A percentile compares a stretch with the other conserved stretches of the same genome.
Conservation (phyloP, 1,140 invertebrate genomes). For the Panulirus ornatus region DNA sequence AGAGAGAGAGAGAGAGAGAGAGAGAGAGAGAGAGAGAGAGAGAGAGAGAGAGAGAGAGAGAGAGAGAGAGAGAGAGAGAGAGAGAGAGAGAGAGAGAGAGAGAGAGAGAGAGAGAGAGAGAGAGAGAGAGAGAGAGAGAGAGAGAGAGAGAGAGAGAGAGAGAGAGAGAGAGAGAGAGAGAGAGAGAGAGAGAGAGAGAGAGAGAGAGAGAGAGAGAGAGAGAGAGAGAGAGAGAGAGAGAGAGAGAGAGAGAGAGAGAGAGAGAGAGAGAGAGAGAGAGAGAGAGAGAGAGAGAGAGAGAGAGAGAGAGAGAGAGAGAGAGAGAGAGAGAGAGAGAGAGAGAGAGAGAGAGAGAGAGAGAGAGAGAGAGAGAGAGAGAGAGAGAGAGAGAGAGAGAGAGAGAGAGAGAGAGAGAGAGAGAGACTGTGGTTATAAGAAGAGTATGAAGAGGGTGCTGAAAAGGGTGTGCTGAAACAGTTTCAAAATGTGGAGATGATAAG, state of each 20-base stretch:
- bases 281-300: not conserved
- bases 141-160: not conserved
- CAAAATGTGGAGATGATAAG: no score
- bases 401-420: not conserved
- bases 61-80: slow-evolving; percentile 4
- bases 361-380: slow-evolving; percentile 8
- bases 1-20: slow-evolving; percentile 4
- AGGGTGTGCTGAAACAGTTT: no score
- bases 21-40: slow-evolving; percentile 7
- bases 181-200: not conserved
- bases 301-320: not conserved
- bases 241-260: no score
- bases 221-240: no score
- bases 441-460: not conserved
- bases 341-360: not conserved
- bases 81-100: slow-evolving; percentile 7
- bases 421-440: not conserved
- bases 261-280: no score
- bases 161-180: not conserved
- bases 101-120: not conserved
- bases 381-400: slow-evolving; percentile 5
- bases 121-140: slow-evolving; percentile 7
- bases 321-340: no score
- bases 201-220: no score
- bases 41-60: not conserved